Base-by-base conservation (phyloP, 2,113 vertebrate species). In the Puffinus mauretanicus region DNA sequence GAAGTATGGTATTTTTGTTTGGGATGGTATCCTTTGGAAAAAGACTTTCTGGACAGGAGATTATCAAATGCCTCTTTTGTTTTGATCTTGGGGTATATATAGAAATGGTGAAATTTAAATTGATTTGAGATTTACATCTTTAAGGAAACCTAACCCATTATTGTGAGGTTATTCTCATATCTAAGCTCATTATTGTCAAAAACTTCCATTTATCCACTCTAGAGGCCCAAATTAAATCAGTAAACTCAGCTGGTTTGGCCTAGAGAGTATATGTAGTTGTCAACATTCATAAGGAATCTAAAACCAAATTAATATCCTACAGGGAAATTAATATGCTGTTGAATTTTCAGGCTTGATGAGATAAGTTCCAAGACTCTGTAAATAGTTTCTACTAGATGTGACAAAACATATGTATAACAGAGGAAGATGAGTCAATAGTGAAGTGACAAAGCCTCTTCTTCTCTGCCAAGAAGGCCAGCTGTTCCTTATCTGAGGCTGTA, bases 161-260 rank as follows among this genome's bases (percentile, higher is more conserved):
- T 44, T 90, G 76, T 64, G 75, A 83, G 54, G 27, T 44, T 96
- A 25, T 51, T 94, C 72, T 93, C 55, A 11, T 72, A 94, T 91
- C 91, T 78, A 40, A 51, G 46, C 73, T 86, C 84, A 88, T 88
- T 80, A 88, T 86, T 71, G 24, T 89, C 40, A 75, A 83, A 60
- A 26, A 9, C 34, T 78, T 86, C 42, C 20, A 67, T 92, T 88
- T 89, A 72, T 36, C 19, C 36, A 54, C 94, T 94, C 93, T 20
- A 42, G 94, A 94, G 94, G 29, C 92, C 36, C 72, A 86, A 85
- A 97, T 97, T 96, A 96, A 96, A 96, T 96, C 93, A 94, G 88
- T 83, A 90, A 90, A 95, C 44, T 96, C 47, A 70, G 78, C 85
- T 49, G 67, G 54, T 76, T 90, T 86, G 94, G 77, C 80, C 88